A percentile compares a stretch with the other conserved stretches of the same genome.
Conservation (phyloP, 2,113 vertebrate genomes). For the Cyphomyrus plagiostoma region DNA sequence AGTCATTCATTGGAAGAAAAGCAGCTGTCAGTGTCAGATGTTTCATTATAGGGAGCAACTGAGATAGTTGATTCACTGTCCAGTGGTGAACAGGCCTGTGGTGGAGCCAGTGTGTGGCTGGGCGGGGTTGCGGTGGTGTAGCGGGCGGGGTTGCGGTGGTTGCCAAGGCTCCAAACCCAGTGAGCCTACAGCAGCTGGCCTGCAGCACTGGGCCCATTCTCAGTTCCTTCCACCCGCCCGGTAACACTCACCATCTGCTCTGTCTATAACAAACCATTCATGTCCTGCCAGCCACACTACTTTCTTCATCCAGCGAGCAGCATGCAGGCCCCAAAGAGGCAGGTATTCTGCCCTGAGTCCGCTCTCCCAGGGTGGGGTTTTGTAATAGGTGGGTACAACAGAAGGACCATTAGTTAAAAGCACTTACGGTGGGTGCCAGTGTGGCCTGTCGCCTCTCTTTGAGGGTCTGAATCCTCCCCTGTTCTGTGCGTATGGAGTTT, state of each 20-base stretch:
- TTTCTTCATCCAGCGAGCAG: constrained; percentile 15
- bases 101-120: not conserved
- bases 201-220: constrained; percentile 39
- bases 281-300: constrained; percentile 35
- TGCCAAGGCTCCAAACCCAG: constrained; percentile 28
- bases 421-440: not conserved
- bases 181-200: constrained; percentile 51
- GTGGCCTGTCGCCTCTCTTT: not conserved
- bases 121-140: not conserved
- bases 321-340: not conserved
- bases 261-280: constrained; percentile 54
- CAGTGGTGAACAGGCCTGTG: not conserved
- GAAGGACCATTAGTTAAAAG: not conserved
- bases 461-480: not conserved
- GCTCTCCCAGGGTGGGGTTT: not conserved
- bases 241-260: constrained; percentile 61
- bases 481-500: not conserved
- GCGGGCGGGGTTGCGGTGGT: not conserved
- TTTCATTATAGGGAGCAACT: not conserved
- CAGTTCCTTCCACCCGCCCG: constrained; percentile 30
- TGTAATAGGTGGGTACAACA: not conserved
- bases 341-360: not conserved
- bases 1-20: not conserved
- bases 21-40: not conserved
- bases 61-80: not conserved